Conservation (phyloP, 1,140 invertebrate genomes). For the Tetranychus cinnabarinus region DNA sequence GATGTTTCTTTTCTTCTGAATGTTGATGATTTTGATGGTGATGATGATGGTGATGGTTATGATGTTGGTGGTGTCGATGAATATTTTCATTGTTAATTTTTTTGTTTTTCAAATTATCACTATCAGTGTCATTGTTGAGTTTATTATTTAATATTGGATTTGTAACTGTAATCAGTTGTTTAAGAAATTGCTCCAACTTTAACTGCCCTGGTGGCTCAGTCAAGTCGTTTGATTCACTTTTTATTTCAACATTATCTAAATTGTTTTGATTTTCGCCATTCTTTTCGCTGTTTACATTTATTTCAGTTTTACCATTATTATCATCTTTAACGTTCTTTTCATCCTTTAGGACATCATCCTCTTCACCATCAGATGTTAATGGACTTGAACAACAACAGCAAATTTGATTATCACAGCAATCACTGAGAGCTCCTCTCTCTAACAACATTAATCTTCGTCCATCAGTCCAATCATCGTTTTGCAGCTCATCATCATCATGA, state of each 20-base stretch:
- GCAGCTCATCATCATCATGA: neutral
- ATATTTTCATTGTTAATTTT: too few species aligned
- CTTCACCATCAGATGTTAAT: too few species aligned
- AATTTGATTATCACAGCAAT: neutral
- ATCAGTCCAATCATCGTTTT: neutral
- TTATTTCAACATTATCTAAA: neutral
- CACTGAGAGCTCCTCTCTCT: neutral
- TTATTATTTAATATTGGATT: neutral
- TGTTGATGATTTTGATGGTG: neutral
- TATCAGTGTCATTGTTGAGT: too few species aligned
- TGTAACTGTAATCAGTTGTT: constrained; percentile 5
- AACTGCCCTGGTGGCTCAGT: constrained; percentile 11
- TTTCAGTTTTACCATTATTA: too few species aligned
- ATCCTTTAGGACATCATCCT: too few species aligned
- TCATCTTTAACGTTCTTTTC: too few species aligned
- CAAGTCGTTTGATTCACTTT: neutral
- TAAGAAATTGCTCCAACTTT: constrained; percentile 10
- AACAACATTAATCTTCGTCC: neutral
- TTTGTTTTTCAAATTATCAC: too few species aligned
- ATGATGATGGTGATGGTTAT: neutral
- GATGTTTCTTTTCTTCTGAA: neutral
- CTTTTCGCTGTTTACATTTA: too few species aligned
- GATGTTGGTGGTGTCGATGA: neutral
- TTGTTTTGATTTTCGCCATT: neutral
- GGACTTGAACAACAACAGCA: neutral